Conservation (phyloP, 2,888 invertebrate species). For the Pterostichus madidus region DNA sequence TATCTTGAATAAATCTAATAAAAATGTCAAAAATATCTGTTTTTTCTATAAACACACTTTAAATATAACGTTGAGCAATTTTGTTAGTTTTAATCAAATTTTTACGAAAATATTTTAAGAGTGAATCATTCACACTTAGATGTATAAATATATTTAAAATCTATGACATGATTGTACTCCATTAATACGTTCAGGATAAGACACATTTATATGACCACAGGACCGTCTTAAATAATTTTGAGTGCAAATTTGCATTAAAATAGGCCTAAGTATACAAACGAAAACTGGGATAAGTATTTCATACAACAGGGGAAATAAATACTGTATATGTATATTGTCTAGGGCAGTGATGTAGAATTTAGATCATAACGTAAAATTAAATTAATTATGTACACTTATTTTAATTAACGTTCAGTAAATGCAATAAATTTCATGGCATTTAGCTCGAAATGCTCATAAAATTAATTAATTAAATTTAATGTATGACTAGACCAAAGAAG, state of each 20-base stretch:
- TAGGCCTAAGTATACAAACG: conserved; percentile 28
- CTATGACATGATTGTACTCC: conserved; percentile 72
- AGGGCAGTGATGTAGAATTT: conserved; percentile 24
- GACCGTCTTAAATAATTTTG: conserved; percentile 45
- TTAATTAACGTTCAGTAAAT: not conserved
- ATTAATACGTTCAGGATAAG: conserved; percentile 71
- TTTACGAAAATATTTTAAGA: conserved; percentile 64
- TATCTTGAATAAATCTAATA: not conserved
- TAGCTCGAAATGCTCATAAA: no score
- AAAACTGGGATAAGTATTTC: not conserved
- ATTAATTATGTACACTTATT: not conserved
- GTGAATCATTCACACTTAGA: conserved; percentile 63
- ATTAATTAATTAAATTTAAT: no score
- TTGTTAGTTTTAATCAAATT: conserved; percentile 30
- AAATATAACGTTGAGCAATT: conserved; percentile 67
- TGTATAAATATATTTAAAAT: conserved; percentile 64
- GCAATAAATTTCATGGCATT: no score
- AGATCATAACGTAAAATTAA: not conserved
- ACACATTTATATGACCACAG: conserved; percentile 73
- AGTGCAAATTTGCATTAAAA: conserved; percentile 10
- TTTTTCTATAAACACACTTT: conserved; percentile 55
- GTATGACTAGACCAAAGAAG: no score
- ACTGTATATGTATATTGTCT: not conserved
- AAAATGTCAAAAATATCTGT: conserved; percentile 8
- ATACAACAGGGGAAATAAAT: conserved; percentile 5